Evolutionary conservation across 2,888 invertebrate genomes (phyloP).

Genomic region (Cephonodes hylas): DNA sequence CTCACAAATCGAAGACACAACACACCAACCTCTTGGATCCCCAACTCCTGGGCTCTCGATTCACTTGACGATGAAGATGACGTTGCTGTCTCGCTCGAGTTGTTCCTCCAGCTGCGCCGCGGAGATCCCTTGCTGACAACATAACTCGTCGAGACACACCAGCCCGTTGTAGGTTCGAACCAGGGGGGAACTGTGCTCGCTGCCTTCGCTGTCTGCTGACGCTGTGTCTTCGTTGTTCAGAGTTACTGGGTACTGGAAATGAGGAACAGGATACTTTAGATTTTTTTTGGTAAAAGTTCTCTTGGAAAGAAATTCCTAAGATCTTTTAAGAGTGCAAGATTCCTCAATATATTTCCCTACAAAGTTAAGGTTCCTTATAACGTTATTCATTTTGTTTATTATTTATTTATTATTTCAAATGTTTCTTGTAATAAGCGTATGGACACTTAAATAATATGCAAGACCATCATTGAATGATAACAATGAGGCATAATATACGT

Average conservation of each 20-base stretch:
- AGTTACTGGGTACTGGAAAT: slow-evolving; percentile 77
- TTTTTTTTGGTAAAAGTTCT: too few species aligned
- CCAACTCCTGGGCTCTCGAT: background rate
- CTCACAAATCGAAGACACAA: too few species aligned
- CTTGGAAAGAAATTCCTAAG: too few species aligned
- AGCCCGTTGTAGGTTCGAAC: slow-evolving; percentile 70
- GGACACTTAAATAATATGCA: too few species aligned
- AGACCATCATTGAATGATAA: too few species aligned
- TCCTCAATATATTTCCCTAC: too few species aligned
- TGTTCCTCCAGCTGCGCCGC: slow-evolving; percentile 87
- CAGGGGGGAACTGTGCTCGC: slow-evolving; percentile 65
- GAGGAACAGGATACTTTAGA: background rate
- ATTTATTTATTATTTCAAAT: too few species aligned
- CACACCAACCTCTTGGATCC: background rate
- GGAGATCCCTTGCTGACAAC: slow-evolving; percentile 87
- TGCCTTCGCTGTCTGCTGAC: slow-evolving; percentile 35
- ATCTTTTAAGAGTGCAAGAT: too few species aligned
- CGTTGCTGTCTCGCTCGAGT: slow-evolving; percentile 87
- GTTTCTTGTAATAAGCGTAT: too few species aligned
- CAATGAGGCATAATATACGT: too few species aligned
- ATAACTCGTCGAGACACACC: slow-evolving; percentile 90
- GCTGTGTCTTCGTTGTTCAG: slow-evolving; percentile 62
- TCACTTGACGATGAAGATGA: slow-evolving; percentile 82
- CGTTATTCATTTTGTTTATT: too few species aligned
- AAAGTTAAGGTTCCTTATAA: too few species aligned